Evolutionary conservation across 2,797 vertebrate species (phyloP).

Genomic region (Falco peregrinus): DNA sequence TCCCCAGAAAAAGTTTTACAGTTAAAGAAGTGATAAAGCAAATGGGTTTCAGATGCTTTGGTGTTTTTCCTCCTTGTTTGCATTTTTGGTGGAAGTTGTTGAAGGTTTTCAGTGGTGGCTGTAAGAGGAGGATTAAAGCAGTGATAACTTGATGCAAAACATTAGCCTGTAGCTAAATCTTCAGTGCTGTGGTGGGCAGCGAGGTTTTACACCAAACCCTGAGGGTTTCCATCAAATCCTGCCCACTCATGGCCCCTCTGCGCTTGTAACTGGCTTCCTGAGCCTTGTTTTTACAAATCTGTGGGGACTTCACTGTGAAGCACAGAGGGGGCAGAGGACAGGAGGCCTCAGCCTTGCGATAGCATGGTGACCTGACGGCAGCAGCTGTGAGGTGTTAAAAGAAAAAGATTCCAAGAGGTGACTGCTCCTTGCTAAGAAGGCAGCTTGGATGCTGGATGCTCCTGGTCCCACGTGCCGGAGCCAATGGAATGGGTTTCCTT

Average conservation of each 20-base stretch:
- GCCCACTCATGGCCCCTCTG: neutral
- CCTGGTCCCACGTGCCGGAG: neutral
- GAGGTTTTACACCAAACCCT: neutral
- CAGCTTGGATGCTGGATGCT: neutral
- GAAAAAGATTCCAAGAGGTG: neutral
- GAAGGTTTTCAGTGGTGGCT: neutral
- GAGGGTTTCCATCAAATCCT: neutral
- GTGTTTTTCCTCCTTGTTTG: neutral
- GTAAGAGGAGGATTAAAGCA: neutral
- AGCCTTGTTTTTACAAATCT: neutral
- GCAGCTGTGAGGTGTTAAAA: neutral
- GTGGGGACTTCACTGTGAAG: neutral
- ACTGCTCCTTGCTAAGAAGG: neutral
- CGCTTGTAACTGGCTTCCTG: neutral
- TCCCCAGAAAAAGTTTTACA: neutral
- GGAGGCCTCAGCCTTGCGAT: rapidly evolving
- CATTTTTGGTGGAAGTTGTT: neutral
- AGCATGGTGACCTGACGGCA: neutral
- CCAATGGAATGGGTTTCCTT: neutral
- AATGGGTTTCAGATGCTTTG: neutral
- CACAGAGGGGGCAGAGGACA: neutral
- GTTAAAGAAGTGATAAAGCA: neutral
- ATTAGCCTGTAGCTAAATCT: neutral
- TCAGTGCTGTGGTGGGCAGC: neutral
- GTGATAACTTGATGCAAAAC: neutral